These are phyloP conservation scores for Cyclophora albipunctata DNA, from an alignment of 2,888 invertebrate species.

Conservation along the genomic window DNA sequence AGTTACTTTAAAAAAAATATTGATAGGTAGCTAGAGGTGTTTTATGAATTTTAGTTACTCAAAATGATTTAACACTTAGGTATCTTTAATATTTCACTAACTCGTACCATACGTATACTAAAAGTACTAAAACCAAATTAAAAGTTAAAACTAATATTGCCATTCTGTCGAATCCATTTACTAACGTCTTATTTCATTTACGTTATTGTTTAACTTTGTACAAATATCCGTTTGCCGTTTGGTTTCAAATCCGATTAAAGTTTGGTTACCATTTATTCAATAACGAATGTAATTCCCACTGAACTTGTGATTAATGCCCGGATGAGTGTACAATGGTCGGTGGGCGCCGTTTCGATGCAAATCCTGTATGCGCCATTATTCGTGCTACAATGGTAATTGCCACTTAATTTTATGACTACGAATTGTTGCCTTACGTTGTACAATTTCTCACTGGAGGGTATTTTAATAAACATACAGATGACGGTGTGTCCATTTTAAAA, in stretches of 20 bases:
- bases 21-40: not conserved
- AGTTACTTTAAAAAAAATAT: too few relatives aligned
- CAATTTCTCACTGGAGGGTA: not conserved
- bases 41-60: not conserved
- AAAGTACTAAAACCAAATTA: too few relatives aligned
- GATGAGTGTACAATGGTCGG: constrained; percentile 12
- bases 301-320: constrained; percentile 17
- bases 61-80: not conserved
- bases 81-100: not conserved
- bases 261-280: constrained; percentile 5
- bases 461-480: not conserved
- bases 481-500: not conserved
- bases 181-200: too few relatives aligned
- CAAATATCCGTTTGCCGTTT: not conserved
- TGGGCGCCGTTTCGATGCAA: constrained; percentile 12
- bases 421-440: not conserved
- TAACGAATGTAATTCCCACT: constrained; percentile 16
- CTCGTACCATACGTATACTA: too few relatives aligned
- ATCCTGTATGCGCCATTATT: constrained; percentile 15
- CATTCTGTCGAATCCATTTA: too few relatives aligned
- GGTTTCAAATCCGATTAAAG: constrained; percentile 5
- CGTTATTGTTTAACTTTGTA: not conserved
- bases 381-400: constrained; percentile 15
- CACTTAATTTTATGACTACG: constrained; percentile 10
- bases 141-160: too few relatives aligned